phyloP scores from a whole-genome alignment of 2,888 invertebrate species.

The Thecophora atra region DNA sequence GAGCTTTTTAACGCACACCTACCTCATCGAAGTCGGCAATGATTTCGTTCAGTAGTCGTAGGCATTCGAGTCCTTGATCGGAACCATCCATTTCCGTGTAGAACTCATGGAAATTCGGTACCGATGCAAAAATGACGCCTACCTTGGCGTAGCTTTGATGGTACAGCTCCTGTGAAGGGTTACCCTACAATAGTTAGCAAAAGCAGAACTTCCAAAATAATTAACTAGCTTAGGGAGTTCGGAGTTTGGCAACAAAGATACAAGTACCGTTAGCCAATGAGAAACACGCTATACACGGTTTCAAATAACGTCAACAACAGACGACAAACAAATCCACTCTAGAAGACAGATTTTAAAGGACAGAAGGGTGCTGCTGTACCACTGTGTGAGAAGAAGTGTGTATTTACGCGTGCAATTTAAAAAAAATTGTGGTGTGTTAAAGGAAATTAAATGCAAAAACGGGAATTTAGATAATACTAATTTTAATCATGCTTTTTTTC shows the following conservation, averaged over 20 bases:
- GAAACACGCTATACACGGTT: constrained; percentile 1
- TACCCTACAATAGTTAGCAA: constrained; percentile 67
- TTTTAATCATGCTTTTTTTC: too few relatives aligned
- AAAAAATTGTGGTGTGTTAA: too few relatives aligned
- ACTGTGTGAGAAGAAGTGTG: too few relatives aligned
- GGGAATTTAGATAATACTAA: too few relatives aligned
- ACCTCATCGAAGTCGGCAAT: constrained; percentile 95
- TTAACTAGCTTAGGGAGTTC: constrained; percentile 47
- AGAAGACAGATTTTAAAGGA: too few relatives aligned
- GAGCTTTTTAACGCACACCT: constrained; percentile 39
- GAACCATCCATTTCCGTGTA: constrained; percentile 92
- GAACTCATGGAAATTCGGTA: constrained; percentile 94
- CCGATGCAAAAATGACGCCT: constrained; percentile 90
- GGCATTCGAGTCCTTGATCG: constrained; percentile 90
- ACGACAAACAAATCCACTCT: too few relatives aligned
- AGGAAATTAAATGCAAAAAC: too few relatives aligned
- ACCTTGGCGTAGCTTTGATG: constrained; percentile 92
- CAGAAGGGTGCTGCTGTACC: too few relatives aligned
- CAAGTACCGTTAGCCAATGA: neutral
- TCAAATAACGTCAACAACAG: neutral
- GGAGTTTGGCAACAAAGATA: constrained; percentile 39
- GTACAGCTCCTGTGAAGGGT: constrained; percentile 83
- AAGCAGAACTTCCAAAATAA: constrained; percentile 53
- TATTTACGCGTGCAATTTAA: too few relatives aligned
- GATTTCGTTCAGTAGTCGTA: constrained; percentile 88